phyloP scores from a whole-genome alignment of 2,797 vertebrate genomes.

The Halcyon badia region DNA sequence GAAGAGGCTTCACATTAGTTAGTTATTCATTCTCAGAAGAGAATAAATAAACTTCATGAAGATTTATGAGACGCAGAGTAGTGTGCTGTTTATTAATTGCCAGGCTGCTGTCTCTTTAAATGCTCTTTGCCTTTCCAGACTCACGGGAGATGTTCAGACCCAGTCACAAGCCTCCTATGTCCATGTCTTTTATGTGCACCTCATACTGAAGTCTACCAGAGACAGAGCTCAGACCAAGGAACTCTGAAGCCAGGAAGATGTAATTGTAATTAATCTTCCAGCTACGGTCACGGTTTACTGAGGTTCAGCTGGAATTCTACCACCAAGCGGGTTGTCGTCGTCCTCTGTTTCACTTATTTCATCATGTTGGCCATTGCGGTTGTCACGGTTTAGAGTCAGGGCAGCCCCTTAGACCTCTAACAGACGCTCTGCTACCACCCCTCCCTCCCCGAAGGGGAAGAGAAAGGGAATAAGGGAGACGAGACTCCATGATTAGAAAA shows the following conservation, averaged over 20 bases:
- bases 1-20: slow-evolving; percentile 20
- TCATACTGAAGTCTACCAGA: background rate
- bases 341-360: background rate
- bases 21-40: slow-evolving; percentile 10
- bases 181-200: accelerated
- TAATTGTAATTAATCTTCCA: background rate
- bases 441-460: too few species aligned
- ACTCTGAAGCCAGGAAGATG: background rate
- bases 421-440: too few species aligned
- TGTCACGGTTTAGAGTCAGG: too few species aligned
- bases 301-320: background rate
- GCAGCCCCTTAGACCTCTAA: too few species aligned
- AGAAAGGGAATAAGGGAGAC: too few species aligned
- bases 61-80: background rate
- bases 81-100: background rate
- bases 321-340: background rate
- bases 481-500: too few species aligned
- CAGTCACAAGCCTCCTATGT: accelerated
- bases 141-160: background rate
- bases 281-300: background rate
- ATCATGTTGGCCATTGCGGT: background rate
- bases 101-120: background rate
- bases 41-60: slow-evolving; percentile 5
- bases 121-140: background rate
- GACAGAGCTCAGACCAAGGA: background rate